Evolutionary conservation across 1,140 invertebrate genomes (phyloP).

Genomic region (Lutraria rhynchaena): DNA sequence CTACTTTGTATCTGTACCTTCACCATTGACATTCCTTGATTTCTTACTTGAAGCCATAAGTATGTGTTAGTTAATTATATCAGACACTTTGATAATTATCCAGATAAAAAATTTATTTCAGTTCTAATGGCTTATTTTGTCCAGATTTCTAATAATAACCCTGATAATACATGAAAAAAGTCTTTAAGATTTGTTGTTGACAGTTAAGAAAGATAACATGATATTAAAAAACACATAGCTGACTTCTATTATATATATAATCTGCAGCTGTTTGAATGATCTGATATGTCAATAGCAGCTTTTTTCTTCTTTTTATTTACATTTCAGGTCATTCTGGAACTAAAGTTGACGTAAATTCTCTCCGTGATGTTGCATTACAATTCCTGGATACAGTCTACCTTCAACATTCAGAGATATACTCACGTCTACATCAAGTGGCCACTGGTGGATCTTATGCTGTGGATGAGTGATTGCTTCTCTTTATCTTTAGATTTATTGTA

Average conservation of each 20-base stretch:
- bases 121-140: no score
- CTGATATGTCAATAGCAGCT: no score
- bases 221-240: no score
- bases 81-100: neutral
- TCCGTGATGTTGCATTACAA: neutral
- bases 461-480: no score
- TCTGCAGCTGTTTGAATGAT: no score
- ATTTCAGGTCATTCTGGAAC: slow-evolving; percentile 7
- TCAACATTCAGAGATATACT: slow-evolving; percentile 23
- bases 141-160: no score
- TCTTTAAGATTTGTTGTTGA: no score
- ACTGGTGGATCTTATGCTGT: slow-evolving; percentile 2
- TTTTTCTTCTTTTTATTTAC: no score
- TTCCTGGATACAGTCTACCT: slow-evolving; percentile 42
- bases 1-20: slow-evolving; percentile 67
- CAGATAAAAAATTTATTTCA: neutral
- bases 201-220: no score
- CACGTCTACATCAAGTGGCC: slow-evolving; percentile 24
- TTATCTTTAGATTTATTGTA: no score
- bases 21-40: slow-evolving; percentile 75
- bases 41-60: slow-evolving; percentile 75
- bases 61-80: slow-evolving; percentile 26
- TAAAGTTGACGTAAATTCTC: neutral
- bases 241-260: no score
- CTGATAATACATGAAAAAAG: no score